Evolutionary conservation across 2,113 vertebrate species (phyloP).

Genomic region (Lanius ludovicianus): DNA sequence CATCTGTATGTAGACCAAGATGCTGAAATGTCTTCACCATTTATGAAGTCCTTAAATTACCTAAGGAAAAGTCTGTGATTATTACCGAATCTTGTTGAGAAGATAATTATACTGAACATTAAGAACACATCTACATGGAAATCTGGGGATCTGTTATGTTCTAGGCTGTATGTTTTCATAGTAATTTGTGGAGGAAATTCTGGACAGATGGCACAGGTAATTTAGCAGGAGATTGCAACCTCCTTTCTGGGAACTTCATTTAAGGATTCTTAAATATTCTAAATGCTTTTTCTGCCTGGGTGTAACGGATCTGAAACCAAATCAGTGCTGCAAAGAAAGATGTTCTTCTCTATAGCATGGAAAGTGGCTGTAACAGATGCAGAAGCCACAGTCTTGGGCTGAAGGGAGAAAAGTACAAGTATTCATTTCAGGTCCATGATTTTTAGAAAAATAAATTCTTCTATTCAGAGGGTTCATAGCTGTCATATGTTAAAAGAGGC

Average conservation of each 20-base stretch:
- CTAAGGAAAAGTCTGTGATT: constrained; percentile 9
- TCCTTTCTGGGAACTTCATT: constrained; percentile 1
- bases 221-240: constrained; percentile 37
- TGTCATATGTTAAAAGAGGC: background rate
- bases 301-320: constrained; percentile 26
- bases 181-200: constrained; percentile 42
- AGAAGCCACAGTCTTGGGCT: background rate
- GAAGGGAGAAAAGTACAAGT: background rate
- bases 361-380: background rate
- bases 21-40: constrained; percentile 6
- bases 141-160: constrained; percentile 22
- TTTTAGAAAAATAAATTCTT: background rate
- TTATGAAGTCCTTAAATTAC: constrained; percentile 32
- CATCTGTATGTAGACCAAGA: background rate
- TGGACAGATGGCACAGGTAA: constrained; percentile 45
- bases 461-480: background rate
- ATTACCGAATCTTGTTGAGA: background rate
- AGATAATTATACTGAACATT: constrained; percentile 39
- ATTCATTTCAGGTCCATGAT: background rate
- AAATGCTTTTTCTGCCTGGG: constrained; percentile 1
- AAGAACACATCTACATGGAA: constrained; percentile 46
- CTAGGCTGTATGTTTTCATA: constrained; percentile 25
- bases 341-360: background rate
- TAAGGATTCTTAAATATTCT: constrained; percentile 12
- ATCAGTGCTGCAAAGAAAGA: background rate